Base-by-base conservation (phyloP, 1,140 invertebrate genomes). In the Drosophila sulfurigaster region DNA sequence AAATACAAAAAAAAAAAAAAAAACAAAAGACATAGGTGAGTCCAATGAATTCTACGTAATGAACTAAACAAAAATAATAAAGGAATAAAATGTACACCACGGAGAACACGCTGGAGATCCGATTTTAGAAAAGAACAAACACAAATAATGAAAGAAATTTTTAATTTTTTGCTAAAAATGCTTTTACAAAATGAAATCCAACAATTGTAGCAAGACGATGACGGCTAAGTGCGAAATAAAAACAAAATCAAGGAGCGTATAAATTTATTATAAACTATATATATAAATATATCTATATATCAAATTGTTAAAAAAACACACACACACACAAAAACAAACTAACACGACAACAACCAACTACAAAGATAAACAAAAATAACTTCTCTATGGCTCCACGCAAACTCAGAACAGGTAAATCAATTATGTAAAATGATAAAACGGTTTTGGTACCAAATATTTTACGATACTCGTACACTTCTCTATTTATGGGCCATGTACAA, bases 161-260 rank as follows among this genome's bases (percentile, higher is more conserved):
- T 89, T 85, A 89, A 89, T 90, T 89, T 89, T 89, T 89, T 89
- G 85, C 85, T 89, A 89, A 85, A 79, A 89, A 81, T 90, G 85
- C 85, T 89, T 88, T 85, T 89, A 89, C 86, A 89, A 89, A 78
- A 69, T 63, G 59, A 67, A 67, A 70, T 82, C 59, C 76, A 82
- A 70, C 28, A 64, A 79, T 68, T 71, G 63, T 77, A 69, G 62
- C 41, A 78, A 69, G 30, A 35, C 51, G 30, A 54, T n/a, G 30
- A 35, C 60, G 82, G 43, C 56, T 74, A 63, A 77, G 62, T 65
- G 60, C 67, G 68, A 10, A 63, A 69, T 49, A 75, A 78, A 25
- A 38, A 38, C 6, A 38, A 38, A 38, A 38, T 10, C 6, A 76
- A 65, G 67, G 69, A 85, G 78, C 75, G 69, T 70, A 81, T 85